Conservation (phyloP, 2,888 invertebrate genomes). For the Glaucopsyche alexis region DNA sequence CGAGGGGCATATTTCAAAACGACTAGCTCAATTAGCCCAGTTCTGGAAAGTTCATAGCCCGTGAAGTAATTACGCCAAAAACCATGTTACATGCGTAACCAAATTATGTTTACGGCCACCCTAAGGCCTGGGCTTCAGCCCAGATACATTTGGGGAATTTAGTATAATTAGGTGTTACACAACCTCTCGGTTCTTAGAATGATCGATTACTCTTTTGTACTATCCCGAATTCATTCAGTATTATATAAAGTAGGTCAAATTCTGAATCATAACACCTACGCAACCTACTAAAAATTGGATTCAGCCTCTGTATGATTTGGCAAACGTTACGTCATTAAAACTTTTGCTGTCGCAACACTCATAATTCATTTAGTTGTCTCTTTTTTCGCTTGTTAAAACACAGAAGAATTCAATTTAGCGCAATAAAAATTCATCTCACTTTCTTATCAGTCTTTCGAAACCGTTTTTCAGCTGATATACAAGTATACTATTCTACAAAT, state of each 20-base stretch:
- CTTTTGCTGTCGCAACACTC: conserved; percentile 28
- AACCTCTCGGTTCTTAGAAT: neutral
- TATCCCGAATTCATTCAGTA: conserved; percentile 1
- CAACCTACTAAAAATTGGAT: conserved; percentile 44
- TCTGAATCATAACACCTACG: conserved; percentile 44
- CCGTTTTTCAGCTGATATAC: neutral
- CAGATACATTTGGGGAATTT: neutral
- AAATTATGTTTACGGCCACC: conserved; percentile 20
- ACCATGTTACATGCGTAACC: conserved; percentile 16
- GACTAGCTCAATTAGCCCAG: conserved; percentile 14
- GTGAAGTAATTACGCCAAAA: conserved; percentile 16
- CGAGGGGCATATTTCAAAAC: neutral
- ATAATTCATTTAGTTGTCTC: conserved; percentile 14
- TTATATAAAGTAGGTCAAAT: conserved; percentile 11
- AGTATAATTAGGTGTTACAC: conserved; percentile 16
- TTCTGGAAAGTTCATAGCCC: conserved; percentile 19
- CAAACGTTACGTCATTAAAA: conserved; percentile 39
- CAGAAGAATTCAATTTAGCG: conserved; percentile 14
- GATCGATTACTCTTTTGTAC: conserved; percentile 23
- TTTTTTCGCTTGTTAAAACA: conserved; percentile 3
- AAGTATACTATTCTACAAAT: neutral
- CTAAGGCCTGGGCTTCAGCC: neutral
- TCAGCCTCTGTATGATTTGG: conserved; percentile 44
- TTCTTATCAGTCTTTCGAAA: neutral
- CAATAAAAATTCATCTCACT: conserved; percentile 19